Evolutionary conservation across 2,888 invertebrate genomes (phyloP).

Genomic region (Hypomecis punctinalis): DNA sequence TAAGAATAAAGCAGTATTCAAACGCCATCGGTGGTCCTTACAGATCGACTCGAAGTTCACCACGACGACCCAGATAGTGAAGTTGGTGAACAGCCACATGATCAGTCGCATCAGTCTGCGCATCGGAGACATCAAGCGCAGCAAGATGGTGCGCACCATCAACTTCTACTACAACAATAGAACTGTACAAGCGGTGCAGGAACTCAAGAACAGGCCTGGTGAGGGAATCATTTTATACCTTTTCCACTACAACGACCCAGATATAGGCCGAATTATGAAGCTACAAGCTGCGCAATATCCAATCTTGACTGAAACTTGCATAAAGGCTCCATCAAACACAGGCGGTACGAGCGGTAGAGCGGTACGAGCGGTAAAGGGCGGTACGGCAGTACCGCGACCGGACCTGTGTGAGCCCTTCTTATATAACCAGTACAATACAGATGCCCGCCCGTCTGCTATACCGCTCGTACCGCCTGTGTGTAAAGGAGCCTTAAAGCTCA

Average conservation of each 20-base stretch:
- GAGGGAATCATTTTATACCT: slow-evolving; percentile 38
- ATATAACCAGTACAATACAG: too few relatives aligned
- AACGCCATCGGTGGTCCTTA: slow-evolving; percentile 16
- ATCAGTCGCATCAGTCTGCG: slow-evolving; percentile 97
- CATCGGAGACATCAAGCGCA: slow-evolving; percentile 97
- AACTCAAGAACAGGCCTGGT: slow-evolving; percentile 97
- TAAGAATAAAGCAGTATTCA: background rate
- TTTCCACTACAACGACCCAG: background rate
- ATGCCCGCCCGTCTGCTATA: too few relatives aligned
- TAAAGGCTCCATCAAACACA: too few relatives aligned
- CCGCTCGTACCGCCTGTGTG: too few relatives aligned
- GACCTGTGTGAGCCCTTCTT: too few relatives aligned
- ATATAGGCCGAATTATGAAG: too few relatives aligned
- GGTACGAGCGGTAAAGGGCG: too few relatives aligned
- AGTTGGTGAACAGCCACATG: slow-evolving; percentile 97
- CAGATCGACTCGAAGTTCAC: slow-evolving; percentile 98
- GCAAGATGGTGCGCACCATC: slow-evolving; percentile 98
- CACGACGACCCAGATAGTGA: slow-evolving; percentile 98
- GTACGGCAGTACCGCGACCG: too few relatives aligned
- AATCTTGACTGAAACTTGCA: too few relatives aligned
- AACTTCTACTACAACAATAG: slow-evolving; percentile 99
- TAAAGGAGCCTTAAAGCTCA: too few relatives aligned
- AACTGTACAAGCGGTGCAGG: slow-evolving; percentile 98
- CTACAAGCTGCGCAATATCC: too few relatives aligned
- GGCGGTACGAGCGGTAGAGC: too few relatives aligned